phyloP scores from a whole-genome alignment of 2,113 vertebrate genomes.

The Peromyscus leucopus region DNA sequence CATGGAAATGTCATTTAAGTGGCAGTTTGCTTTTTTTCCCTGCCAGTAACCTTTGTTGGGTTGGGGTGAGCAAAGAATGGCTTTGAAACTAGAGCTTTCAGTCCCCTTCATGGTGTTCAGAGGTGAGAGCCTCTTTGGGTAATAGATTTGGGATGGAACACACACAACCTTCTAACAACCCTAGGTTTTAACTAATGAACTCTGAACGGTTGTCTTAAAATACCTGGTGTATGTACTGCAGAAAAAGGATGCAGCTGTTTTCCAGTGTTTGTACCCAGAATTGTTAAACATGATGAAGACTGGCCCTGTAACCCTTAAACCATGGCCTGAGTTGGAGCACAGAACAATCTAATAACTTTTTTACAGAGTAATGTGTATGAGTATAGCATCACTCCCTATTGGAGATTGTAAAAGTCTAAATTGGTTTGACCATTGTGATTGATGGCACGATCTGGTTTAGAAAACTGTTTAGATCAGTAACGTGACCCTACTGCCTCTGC shows the following conservation, averaged over 20 bases:
- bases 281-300: slow-evolving; percentile 52
- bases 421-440: slow-evolving; percentile 83
- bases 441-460: slow-evolving; percentile 85
- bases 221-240: slow-evolving; percentile 80
- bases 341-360: slow-evolving; percentile 30
- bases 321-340: slow-evolving; percentile 49
- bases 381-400: slow-evolving; percentile 73
- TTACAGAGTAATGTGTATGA: slow-evolving; percentile 56
- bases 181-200: slow-evolving; percentile 76
- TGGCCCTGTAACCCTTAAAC: slow-evolving; percentile 60
- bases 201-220: slow-evolving; percentile 75
- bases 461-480: slow-evolving; percentile 75
- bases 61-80: slow-evolving; percentile 72
- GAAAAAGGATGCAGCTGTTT: slow-evolving; percentile 73
- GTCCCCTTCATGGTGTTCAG: slow-evolving; percentile 87
- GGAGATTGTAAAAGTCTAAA: slow-evolving; percentile 82
- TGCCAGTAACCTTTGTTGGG: slow-evolving; percentile 84
- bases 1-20: slow-evolving; percentile 84
- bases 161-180: slow-evolving; percentile 86
- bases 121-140: slow-evolving; percentile 86
- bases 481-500: slow-evolving; percentile 70
- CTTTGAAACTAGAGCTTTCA: slow-evolving; percentile 87
- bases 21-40: slow-evolving; percentile 84
- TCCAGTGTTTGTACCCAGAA: slow-evolving; percentile 71
- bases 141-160: slow-evolving; percentile 86